A percentile compares a stretch with the other conserved stretches of the same genome.
Conservation (phyloP, 2,797 vertebrate species). For the Sebastes umbrosus region DNA sequence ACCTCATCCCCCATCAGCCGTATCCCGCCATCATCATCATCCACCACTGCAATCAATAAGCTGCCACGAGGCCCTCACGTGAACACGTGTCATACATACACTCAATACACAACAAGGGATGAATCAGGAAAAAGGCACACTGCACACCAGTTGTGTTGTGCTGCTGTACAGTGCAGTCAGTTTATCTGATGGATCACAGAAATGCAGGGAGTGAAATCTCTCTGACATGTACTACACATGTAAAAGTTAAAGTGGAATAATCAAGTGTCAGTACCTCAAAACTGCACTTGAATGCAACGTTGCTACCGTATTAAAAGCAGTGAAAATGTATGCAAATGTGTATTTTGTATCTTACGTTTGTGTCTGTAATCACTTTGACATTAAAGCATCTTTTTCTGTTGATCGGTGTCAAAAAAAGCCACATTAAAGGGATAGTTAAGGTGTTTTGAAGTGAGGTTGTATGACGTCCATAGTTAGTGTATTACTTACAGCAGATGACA, state of each 20-base stretch:
- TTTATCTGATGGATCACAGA: background rate
- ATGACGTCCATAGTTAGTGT: no score
- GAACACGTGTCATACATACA: background rate
- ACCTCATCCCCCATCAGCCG: constrained; percentile 41
- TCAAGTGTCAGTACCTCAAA: background rate
- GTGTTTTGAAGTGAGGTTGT: no score
- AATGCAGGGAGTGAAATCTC: background rate
- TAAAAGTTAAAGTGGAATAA: background rate
- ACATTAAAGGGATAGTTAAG: accelerated
- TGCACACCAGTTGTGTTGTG: background rate
- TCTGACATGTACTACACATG: background rate
- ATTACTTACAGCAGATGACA: no score
- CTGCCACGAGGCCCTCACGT: background rate
- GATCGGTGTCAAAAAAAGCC: background rate
- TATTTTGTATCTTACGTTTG: background rate
- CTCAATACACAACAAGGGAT: background rate
- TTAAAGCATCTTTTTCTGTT: background rate
- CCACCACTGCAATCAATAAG: constrained; percentile 60
- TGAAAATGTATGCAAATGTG: background rate
- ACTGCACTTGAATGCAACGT: background rate
- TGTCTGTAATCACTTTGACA: background rate
- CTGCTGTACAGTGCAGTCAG: background rate
- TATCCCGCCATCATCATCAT: constrained; percentile 36
- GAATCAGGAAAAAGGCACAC: background rate
- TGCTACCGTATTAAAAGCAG: background rate